phyloP scores from a whole-genome alignment of 2,113 vertebrate species.

The Thalassarche chlororhynchos region DNA sequence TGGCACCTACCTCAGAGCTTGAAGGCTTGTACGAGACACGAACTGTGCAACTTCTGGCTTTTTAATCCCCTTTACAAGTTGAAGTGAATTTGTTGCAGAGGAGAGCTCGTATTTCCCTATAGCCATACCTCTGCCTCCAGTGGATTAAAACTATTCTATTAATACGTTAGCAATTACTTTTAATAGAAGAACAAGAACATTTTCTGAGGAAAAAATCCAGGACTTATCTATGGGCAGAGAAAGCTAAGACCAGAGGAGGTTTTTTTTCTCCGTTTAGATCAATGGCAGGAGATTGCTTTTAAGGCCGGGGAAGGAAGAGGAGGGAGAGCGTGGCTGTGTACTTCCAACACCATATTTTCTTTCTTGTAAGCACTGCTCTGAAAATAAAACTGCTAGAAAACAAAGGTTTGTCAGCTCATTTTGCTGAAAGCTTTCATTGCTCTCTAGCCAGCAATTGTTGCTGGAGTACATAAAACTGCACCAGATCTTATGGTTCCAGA shows the following conservation, averaged over 20 bases:
- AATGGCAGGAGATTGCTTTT: neutral
- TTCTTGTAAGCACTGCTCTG: neutral
- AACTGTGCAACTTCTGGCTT: neutral
- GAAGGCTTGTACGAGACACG: neutral
- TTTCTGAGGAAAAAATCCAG: neutral
- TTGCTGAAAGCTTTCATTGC: neutral
- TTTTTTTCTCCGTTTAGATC: neutral
- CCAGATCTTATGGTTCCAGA: neutral
- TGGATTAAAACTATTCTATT: neutral
- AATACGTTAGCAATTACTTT: neutral
- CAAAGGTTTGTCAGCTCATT: neutral
- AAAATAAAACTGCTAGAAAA: neutral
- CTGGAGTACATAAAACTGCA: neutral
- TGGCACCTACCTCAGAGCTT: neutral
- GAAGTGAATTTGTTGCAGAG: neutral
- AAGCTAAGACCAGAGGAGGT: neutral
- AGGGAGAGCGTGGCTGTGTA: neutral
- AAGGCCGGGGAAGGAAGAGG: neutral
- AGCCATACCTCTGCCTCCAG: neutral
- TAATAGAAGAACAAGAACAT: neutral
- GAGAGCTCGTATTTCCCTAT: neutral
- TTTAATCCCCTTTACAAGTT: neutral
- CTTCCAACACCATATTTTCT: neutral
- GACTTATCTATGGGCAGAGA: too few relatives aligned
- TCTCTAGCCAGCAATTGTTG: neutral